Base-by-base conservation (phyloP, 1,140 invertebrate species). In the Drosophila erecta region DNA sequence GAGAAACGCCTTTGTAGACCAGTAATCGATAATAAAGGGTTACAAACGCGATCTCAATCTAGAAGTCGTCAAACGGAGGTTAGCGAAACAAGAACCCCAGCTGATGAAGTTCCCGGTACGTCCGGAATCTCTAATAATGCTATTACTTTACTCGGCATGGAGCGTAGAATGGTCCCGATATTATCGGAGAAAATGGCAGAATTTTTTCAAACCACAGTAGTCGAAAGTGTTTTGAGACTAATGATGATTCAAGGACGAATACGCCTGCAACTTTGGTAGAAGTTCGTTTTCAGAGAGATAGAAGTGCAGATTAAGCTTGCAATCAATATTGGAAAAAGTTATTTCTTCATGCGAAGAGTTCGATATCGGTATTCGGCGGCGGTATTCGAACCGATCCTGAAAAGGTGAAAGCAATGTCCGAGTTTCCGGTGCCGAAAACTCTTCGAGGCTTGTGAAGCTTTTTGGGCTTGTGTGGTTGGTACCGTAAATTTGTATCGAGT, bases 11-110 rank as follows among this genome's bases (percentile, higher is more conserved):
- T 17, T 17, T 17, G 17, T 17, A 17, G 17, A 17, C 17, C 47
- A 15, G 24, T 49, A 15, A 6, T 14, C 6, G 14, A 50, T 1
- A 33, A 33, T n/a, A 50, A 50, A 33, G n/a, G 47, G 5, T 33
- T 33, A 17, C n/a, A 33, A 50, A 17, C 24, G 2, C 24, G 47
- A 30, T 50, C 47, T 17, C 24, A 50, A 33, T 50, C n/a, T 12
- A 50, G 3, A 50, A n/a, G 24, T 33, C n/a, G 47, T 10, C 47
- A 50, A 50, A 49, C 47, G 3, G 47, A 49, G 14, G 22, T 15
- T 11, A 11, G 14, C 3, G 24, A 30, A 15, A 30, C 3, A n/a
- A 49, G n/a, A 15, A 30, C 4, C 4, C n/a, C 24, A 30, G 24
- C 7, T 6, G 47, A 50, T 3, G 47, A 49, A 5, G n/a, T n/a